Evolutionary conservation across 2,113 vertebrate genomes (phyloP).

Genomic region (Otolemur garnettii): DNA sequence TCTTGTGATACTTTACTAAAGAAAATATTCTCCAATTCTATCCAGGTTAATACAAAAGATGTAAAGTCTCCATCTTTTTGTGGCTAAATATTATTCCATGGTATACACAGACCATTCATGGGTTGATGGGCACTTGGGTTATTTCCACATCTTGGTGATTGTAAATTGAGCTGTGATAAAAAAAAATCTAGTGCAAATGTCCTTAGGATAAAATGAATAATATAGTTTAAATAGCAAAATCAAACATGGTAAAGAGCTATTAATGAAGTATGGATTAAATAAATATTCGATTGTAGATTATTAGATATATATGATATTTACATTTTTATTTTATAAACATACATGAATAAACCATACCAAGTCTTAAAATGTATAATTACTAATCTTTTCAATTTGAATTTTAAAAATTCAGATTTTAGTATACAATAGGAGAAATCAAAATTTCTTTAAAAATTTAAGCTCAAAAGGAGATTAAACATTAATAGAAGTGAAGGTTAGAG

Average conservation of each 20-base stretch:
- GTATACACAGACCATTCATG: too few relatives aligned
- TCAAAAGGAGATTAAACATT: constrained; percentile 31
- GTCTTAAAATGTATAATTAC: background rate
- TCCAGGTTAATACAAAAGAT: too few relatives aligned
- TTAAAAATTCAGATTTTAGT: constrained; percentile 53
- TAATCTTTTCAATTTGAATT: constrained; percentile 21
- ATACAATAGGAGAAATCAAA: background rate
- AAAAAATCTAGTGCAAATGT: too few relatives aligned
- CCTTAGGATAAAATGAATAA: too few relatives aligned
- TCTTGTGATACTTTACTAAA: too few relatives aligned
- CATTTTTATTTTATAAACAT: background rate
- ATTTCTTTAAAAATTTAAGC: constrained; percentile 48
- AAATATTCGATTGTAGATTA: constrained; percentile 19
- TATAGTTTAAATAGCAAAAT: background rate
- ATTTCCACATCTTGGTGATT: too few relatives aligned
- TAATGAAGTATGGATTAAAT: constrained; percentile 3
- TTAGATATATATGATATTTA: constrained; percentile 36
- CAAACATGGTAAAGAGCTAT: background rate
- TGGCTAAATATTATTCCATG: too few relatives aligned
- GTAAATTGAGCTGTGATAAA: too few relatives aligned
- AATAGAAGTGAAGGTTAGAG: background rate
- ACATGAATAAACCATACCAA: constrained; percentile 25
- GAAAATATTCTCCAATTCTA: too few relatives aligned
- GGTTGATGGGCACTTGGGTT: too few relatives aligned
- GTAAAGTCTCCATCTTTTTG: too few relatives aligned